Percentiles rank a stretch among this genome's conserved stretches.
Evolutionary conservation across 2,888 invertebrate species (phyloP).

Genomic region (Ophion ventricosus): DNA sequence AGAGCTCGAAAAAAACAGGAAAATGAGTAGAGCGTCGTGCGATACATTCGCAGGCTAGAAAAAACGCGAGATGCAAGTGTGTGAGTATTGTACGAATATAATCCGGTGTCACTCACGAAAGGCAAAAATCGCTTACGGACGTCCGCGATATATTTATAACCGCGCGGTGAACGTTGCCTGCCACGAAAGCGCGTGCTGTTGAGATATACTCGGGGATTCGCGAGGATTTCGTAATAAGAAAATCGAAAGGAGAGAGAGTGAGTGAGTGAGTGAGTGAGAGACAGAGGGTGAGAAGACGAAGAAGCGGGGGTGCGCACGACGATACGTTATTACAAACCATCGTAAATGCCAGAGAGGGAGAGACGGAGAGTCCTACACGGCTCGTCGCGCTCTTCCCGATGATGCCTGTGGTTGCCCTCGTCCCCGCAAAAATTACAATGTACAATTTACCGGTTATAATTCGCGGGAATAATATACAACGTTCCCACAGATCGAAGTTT

Average conservation of each 20-base stretch:
- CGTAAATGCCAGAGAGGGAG: conserved; percentile 13
- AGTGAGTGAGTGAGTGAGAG: neutral
- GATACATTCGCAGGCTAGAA: no score
- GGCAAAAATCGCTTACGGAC: neutral
- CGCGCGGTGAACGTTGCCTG: conserved; percentile 7
- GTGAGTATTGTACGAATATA: neutral
- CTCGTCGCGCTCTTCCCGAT: neutral
- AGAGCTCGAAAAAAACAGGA: neutral
- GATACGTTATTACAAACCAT: conserved; percentile 45
- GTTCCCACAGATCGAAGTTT: neutral
- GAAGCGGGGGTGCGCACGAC: neutral
- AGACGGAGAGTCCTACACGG: neutral
- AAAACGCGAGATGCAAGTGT: neutral
- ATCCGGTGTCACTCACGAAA: neutral
- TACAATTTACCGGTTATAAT: conserved; percentile 29
- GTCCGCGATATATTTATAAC: conserved; percentile 37
- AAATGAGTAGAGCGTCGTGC: neutral
- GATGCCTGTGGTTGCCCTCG: conserved; percentile 1
- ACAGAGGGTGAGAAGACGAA: neutral
- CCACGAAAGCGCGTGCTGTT: neutral
- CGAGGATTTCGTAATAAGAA: conserved; percentile 40
- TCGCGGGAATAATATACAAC: conserved; percentile 16
- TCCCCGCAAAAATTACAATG: conserved; percentile 21
- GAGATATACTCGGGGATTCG: conserved; percentile 31
- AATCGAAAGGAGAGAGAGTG: conserved; percentile 12